Evolutionary conservation across 2,113 vertebrate genomes (phyloP).

Genomic region (Hyaena hyaena): DNA sequence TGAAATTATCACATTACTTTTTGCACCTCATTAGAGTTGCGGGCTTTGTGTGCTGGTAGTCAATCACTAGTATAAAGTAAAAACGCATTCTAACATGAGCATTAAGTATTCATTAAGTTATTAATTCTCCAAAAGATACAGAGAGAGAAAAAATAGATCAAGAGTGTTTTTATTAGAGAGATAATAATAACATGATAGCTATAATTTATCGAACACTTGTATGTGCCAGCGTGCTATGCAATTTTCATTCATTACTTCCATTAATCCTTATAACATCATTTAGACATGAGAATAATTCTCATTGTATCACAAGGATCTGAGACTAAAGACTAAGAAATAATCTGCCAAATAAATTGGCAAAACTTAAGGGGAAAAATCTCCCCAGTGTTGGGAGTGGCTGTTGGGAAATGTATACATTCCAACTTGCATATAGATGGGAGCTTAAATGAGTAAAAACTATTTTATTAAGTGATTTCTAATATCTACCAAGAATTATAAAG

Average conservation of each 20-base stretch:
- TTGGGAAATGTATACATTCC: not conserved
- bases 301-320: not conserved
- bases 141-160: conserved; percentile 42
- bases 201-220: conserved; percentile 63
- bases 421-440: not conserved
- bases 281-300: conserved; percentile 49
- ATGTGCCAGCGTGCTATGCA: conserved; percentile 40
- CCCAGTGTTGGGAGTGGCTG: not conserved
- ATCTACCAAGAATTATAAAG: not conserved
- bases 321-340: conserved; percentile 45
- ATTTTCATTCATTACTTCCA: conserved; percentile 72
- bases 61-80: conserved; percentile 40
- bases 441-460: not conserved
- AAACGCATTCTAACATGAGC: conserved; percentile 28
- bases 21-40: not conserved
- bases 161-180: conserved; percentile 51
- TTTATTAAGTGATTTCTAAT: conserved; percentile 1
- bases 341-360: conserved; percentile 48
- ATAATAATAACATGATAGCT: conserved; percentile 46
- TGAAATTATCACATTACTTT: not conserved
- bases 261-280: conserved; percentile 65
- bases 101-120: conserved; percentile 55
- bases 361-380: not conserved
- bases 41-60: not conserved
- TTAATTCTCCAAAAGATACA: conserved; percentile 1